phyloP scores from a whole-genome alignment of 1,140 invertebrate genomes.

The Micrasema longulum region DNA sequence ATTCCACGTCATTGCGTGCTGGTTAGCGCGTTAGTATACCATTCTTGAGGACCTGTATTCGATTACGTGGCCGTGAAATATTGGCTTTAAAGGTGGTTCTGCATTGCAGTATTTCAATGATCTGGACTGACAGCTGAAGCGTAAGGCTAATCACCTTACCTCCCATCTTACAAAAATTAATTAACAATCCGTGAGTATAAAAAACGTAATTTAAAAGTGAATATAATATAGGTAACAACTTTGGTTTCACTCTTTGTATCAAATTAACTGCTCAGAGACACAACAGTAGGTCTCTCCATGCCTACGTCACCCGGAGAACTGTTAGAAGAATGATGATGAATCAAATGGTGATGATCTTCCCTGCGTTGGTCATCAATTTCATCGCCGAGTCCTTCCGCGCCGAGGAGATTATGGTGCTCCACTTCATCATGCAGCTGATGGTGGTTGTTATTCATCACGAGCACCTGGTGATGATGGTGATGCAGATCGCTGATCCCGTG shows the following conservation, averaged over 20 bases:
- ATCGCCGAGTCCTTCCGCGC: constrained; percentile 38
- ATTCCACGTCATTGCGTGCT: too few relatives aligned
- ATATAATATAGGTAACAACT: too few relatives aligned
- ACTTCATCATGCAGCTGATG: constrained; percentile 36
- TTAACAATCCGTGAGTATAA: too few relatives aligned
- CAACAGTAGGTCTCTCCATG: constrained; percentile 60
- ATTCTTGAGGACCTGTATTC: too few relatives aligned
- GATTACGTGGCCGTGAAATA: too few relatives aligned
- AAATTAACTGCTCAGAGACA: constrained; percentile 56
- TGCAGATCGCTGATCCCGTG: constrained; percentile 26
- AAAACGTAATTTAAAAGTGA: too few relatives aligned
- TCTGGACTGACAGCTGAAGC: too few relatives aligned
- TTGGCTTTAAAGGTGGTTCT: too few relatives aligned
- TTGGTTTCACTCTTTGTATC: not conserved
- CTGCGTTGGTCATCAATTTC: constrained; percentile 42
- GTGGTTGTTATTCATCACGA: constrained; percentile 49
- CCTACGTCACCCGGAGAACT: constrained; percentile 44
- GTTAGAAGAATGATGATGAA: constrained; percentile 38
- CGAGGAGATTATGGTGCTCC: constrained; percentile 33
- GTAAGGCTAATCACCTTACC: too few relatives aligned
- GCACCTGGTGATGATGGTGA: constrained; percentile 44
- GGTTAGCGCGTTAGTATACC: too few relatives aligned
- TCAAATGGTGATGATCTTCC: constrained; percentile 39
- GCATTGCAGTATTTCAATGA: too few relatives aligned
- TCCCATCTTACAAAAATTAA: too few relatives aligned